Percentiles rank a stretch among this genome's conserved stretches.
Conservation (phyloP, 2,888 invertebrate species). For the Athripsodes cinereus region DNA sequence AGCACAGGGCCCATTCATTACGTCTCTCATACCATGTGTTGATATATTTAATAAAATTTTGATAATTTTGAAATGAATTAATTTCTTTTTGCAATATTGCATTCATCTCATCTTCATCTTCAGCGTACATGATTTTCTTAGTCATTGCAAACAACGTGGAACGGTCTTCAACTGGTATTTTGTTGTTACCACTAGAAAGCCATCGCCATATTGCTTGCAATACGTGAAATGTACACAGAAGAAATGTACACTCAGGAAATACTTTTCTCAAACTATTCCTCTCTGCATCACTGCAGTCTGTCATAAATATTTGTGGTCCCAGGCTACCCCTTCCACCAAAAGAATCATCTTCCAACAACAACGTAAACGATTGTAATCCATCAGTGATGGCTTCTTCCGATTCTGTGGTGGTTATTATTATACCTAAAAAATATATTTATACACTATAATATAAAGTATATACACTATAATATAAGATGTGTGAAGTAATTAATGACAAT, state of each 20-base stretch:
- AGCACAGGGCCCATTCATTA: neutral
- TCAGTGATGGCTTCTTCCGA: constrained; percentile 1
- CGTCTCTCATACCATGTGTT: neutral
- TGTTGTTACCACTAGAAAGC: neutral
- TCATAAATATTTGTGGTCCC: neutral
- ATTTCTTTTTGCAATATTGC: neutral
- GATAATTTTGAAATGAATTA: neutral
- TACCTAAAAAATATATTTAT: neutral
- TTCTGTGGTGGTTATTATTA: neutral
- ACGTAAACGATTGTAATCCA: neutral
- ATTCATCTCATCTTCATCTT: neutral
- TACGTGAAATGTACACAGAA: neutral
- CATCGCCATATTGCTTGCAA: neutral
- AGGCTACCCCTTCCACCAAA: neutral
- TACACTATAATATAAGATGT: neutral
- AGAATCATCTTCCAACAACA: neutral
- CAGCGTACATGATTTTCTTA: neutral
- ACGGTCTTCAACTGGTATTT: neutral
- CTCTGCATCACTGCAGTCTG: neutral
- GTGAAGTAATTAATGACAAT: neutral
- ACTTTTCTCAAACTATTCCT: neutral
- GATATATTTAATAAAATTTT: neutral
- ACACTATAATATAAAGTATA: neutral
- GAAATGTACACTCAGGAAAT: neutral
- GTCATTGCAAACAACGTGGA: neutral